Percentiles rank a stretch among this genome's conserved stretches.
Conservation (phyloP, 2,888 invertebrate species). For the Tridacna gigas region DNA sequence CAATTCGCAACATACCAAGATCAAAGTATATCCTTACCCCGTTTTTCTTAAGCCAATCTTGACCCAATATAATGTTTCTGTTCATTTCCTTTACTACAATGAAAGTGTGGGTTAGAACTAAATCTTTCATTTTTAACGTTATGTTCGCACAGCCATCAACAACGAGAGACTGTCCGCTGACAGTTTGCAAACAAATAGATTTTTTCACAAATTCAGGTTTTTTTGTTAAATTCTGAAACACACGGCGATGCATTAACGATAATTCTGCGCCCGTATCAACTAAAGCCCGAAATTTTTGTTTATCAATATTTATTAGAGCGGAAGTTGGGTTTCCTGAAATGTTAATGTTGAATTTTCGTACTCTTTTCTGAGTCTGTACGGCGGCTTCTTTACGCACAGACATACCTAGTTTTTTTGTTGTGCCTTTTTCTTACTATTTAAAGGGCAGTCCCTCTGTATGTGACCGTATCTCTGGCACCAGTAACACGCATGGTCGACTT, state of each 20-base stretch:
- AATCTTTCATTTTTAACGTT: neutral
- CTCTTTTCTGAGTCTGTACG: neutral
- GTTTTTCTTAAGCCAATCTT: slow-evolving; percentile 20
- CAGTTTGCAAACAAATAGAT: too few species aligned
- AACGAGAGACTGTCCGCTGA: too few species aligned
- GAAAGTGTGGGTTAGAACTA: slow-evolving; percentile 17
- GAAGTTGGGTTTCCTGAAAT: too few species aligned
- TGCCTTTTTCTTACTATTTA: neutral
- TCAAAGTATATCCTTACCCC: slow-evolving; percentile 19
- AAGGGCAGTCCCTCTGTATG: neutral
- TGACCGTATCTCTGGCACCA: neutral
- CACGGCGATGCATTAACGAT: neutral
- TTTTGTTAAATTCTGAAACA: neutral
- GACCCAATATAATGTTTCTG: slow-evolving; percentile 33
- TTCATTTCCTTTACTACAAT: slow-evolving; percentile 21
- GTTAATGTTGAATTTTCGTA: too few species aligned
- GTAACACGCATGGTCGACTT: neutral
- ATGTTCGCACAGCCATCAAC: slow-evolving; percentile 4
- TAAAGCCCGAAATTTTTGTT: too few species aligned
- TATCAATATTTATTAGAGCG: too few species aligned
- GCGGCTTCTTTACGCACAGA: neutral
- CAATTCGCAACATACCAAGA: neutral
- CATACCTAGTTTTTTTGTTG: neutral
- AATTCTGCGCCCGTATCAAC: too few species aligned
- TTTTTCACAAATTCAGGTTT: slow-evolving; percentile 11